phyloP scores from a whole-genome alignment of 2,113 vertebrate genomes.

The Malurus melanocephalus region DNA sequence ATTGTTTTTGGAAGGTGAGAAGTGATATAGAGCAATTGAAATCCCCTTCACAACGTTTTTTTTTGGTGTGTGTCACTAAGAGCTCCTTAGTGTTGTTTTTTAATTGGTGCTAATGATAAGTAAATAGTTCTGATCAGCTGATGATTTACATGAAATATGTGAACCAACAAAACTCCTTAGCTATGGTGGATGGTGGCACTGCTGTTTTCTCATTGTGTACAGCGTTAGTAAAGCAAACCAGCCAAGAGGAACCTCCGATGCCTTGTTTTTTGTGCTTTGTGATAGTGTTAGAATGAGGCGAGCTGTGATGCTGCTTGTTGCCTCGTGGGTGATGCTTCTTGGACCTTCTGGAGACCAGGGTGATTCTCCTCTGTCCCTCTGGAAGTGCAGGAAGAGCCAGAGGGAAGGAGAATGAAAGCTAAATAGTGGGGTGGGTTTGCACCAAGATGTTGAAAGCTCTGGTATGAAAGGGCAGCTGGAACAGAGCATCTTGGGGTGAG shows the following conservation, averaged over 20 bases:
- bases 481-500: background rate
- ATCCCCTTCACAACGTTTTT: background rate
- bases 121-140: background rate
- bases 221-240: background rate
- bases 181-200: rapidly evolving
- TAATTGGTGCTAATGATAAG: background rate
- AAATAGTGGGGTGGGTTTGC: no score
- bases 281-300: background rate
- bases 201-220: background rate
- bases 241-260: background rate
- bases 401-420: background rate
- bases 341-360: background rate
- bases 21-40: background rate
- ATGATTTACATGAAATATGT: background rate
- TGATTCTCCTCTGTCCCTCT: background rate
- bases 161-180: background rate
- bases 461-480: background rate
- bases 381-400: background rate
- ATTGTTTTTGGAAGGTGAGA: background rate
- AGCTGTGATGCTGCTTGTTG: background rate
- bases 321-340: background rate
- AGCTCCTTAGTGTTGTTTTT: background rate
- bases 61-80: background rate
- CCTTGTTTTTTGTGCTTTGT: background rate
- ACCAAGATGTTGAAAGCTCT: background rate